Evolutionary conservation across 2,113 vertebrate species (phyloP).

Genomic region (Calidris pugnax): DNA sequence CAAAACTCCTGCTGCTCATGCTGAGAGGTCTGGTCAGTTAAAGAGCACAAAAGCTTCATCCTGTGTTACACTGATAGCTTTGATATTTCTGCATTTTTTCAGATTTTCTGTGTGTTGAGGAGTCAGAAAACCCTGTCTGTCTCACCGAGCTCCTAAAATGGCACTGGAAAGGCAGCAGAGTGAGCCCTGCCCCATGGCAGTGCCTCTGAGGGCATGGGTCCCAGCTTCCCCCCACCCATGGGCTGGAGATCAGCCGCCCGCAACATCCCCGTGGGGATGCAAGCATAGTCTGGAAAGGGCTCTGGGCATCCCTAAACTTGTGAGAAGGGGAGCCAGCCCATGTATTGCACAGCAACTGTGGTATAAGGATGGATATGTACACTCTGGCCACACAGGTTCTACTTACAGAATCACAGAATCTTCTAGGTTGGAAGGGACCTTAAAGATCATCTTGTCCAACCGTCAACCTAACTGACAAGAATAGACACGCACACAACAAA

Average conservation of each 20-base stretch:
- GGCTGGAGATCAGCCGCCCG: fast-evolving
- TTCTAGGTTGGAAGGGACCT: too few species aligned
- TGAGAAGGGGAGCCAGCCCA: neutral
- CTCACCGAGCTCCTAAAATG: neutral
- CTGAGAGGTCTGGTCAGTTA: neutral
- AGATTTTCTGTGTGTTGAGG: neutral
- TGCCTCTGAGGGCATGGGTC: fast-evolving
- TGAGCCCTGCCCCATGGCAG: fast-evolving
- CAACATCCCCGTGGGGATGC: fast-evolving
- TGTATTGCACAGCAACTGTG: neutral
- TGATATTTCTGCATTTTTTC: neutral
- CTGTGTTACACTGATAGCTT: neutral
- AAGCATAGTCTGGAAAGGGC: neutral
- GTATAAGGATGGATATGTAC: neutral
- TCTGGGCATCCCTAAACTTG: neutral
- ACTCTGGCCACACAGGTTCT: neutral
- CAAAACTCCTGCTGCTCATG: neutral
- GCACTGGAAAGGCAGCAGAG: neutral
- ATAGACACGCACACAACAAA: too few species aligned
- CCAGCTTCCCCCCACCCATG: fast-evolving
- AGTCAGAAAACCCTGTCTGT: neutral
- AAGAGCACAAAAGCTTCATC: neutral
- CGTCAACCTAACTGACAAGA: too few species aligned
- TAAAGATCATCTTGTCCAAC: too few species aligned
- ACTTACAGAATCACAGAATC: neutral